phyloP scores from a whole-genome alignment of 2,113 vertebrate genomes.

The Brachypodius melanocephalos region DNA sequence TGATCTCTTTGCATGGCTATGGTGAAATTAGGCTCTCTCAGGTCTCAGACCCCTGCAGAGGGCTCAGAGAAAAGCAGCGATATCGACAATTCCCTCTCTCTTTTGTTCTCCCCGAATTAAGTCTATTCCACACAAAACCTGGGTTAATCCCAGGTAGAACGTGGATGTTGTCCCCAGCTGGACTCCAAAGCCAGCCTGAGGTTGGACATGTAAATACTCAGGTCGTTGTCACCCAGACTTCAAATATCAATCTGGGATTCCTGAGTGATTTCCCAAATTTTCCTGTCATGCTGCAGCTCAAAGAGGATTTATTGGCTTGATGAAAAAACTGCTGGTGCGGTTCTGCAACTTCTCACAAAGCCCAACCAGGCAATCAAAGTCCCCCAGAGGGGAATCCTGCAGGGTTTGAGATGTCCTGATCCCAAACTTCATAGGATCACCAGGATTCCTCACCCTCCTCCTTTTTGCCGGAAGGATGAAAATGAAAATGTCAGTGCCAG shows the following conservation, averaged over 20 bases:
- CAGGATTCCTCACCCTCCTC: not conserved
- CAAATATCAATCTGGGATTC: not conserved
- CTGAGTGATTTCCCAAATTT: not conserved
- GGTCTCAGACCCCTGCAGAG: not conserved
- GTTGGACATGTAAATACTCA: not conserved
- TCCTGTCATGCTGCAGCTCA: not conserved
- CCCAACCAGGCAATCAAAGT: not conserved
- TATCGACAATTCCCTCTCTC: not conserved
- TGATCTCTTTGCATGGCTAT: not conserved
- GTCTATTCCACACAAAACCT: not conserved
- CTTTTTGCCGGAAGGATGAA: not conserved
- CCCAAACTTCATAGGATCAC: rapidly evolving
- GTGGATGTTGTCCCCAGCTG: not conserved
- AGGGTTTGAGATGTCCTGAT: not conserved
- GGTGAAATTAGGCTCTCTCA: not conserved
- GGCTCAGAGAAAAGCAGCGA: not conserved
- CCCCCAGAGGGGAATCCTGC: not conserved
- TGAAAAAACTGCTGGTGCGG: not conserved
- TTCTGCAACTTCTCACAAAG: not conserved
- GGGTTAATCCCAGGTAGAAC: not conserved
- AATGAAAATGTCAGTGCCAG: not conserved
- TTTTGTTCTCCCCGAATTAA: not conserved
- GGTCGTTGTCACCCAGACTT: not conserved
- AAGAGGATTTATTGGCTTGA: not conserved
- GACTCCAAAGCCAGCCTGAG: not conserved